Conservation (phyloP, 1,140 invertebrate species). For the Dreissena rostriformis region DNA sequence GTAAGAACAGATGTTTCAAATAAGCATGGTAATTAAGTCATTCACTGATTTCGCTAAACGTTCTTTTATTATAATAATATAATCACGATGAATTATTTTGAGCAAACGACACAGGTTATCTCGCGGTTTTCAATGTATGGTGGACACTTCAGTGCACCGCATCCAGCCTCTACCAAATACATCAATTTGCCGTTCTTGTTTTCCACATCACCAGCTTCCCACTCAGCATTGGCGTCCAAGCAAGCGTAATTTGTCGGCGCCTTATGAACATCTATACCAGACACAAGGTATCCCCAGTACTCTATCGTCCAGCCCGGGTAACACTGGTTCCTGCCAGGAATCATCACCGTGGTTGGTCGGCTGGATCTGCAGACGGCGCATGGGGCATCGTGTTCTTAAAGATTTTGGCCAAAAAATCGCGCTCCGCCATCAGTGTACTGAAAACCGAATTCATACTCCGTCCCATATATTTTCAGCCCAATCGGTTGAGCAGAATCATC, state of each 20-base stretch:
- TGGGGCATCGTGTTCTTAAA: constrained; percentile 26
- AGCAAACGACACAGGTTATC: constrained; percentile 25
- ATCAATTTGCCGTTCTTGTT: not conserved
- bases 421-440: not conserved
- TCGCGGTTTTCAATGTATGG: constrained; percentile 33
- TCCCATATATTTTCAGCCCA: not conserved
- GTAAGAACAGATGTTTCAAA: too few species aligned
- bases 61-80: too few species aligned
- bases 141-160: constrained; percentile 37
- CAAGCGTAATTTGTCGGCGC: constrained; percentile 43
- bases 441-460: not conserved
- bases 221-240: constrained; percentile 22
- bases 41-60: too few species aligned
- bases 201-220: not conserved
- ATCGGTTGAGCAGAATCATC: not conserved
- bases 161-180: constrained; percentile 37
- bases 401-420: not conserved
- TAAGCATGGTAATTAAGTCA: too few species aligned
- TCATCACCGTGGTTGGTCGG: constrained; percentile 46
- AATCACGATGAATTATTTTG: not conserved
- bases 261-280: not conserved
- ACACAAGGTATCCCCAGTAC: constrained; percentile 52
- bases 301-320: constrained; percentile 48
- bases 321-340: constrained; percentile 48
- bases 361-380: constrained; percentile 57